Percentiles rank a stretch among this genome's conserved stretches.
These are phyloP conservation scores for Microcebus murinus DNA, from an alignment of 2,113 vertebrate genomes.

Conservation along the genomic window DNA sequence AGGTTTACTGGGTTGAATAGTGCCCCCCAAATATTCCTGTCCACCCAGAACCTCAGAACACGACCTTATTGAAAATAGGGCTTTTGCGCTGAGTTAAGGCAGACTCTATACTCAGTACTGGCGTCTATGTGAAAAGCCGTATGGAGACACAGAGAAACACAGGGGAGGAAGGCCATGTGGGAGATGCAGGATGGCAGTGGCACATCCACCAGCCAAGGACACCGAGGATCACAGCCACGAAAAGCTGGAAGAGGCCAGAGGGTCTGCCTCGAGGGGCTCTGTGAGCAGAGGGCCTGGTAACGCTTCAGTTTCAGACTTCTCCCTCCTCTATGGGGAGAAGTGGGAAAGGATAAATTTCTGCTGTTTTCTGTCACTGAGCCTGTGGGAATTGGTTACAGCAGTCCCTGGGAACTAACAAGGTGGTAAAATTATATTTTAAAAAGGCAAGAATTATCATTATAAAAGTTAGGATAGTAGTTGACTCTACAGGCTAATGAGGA, in stretches of 20 bases:
- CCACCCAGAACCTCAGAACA: neutral
- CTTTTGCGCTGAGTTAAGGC: neutral
- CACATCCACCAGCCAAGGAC: no score
- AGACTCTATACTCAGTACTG: neutral
- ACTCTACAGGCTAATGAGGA: neutral
- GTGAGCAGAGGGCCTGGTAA: neutral
- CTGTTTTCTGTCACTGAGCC: neutral
- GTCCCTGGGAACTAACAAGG: neutral
- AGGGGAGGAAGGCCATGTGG: neutral
- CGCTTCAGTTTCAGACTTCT: neutral
- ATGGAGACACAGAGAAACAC: neutral
- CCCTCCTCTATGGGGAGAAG: neutral
- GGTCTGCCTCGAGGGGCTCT: neutral
- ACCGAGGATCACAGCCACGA: neutral
- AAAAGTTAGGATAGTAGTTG: neutral
- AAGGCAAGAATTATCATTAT: neutral
- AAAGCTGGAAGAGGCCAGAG: neutral
- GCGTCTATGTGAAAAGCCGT: neutral
- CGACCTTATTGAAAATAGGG: neutral
- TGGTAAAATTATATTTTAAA: neutral
- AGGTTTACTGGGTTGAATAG: neutral
- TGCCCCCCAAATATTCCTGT: neutral
- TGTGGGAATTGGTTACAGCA: neutral
- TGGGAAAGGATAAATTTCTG: neutral
- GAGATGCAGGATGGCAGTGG: no score